Conservation (phyloP, 2,113 vertebrate genomes). For the Struthidea cinerea region DNA sequence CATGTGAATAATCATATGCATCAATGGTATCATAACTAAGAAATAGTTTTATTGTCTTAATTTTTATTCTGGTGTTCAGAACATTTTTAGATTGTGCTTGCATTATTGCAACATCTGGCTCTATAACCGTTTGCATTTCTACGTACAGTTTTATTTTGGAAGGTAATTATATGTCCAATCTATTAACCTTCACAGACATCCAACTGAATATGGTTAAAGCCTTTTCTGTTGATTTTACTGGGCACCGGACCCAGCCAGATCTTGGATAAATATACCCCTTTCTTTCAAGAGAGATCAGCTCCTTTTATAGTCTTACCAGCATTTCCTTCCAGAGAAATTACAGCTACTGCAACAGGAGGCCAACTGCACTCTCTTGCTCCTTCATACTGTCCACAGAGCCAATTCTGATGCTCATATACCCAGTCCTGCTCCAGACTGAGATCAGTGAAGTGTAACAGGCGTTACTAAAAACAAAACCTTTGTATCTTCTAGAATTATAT, state of each 20-base stretch:
- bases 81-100: not conserved
- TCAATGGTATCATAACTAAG: not conserved
- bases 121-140: not conserved
- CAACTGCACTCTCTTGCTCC: not conserved
- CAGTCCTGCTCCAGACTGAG: not conserved
- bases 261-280: not conserved
- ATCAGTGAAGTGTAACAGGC: not conserved
- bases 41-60: not conserved
- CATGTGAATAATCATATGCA: not conserved
- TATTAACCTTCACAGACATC: not conserved
- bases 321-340: not conserved
- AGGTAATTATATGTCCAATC: not conserved
- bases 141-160: not conserved
- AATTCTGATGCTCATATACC: not conserved
- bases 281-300: not conserved
- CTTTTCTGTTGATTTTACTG: not conserved
- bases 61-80: not conserved
- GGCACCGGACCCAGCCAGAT: not conserved
- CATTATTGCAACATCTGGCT: not conserved
- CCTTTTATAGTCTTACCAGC: fast-evolving
- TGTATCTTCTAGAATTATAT: not conserved
- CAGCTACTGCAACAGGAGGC: not conserved
- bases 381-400: not conserved
- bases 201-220: not conserved
- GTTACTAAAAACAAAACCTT: not conserved